Evolutionary conservation across 2,113 vertebrate genomes (phyloP), one percentile per base, ranked within the genome.

Genomic region (Propithecus coquereli): DNA sequence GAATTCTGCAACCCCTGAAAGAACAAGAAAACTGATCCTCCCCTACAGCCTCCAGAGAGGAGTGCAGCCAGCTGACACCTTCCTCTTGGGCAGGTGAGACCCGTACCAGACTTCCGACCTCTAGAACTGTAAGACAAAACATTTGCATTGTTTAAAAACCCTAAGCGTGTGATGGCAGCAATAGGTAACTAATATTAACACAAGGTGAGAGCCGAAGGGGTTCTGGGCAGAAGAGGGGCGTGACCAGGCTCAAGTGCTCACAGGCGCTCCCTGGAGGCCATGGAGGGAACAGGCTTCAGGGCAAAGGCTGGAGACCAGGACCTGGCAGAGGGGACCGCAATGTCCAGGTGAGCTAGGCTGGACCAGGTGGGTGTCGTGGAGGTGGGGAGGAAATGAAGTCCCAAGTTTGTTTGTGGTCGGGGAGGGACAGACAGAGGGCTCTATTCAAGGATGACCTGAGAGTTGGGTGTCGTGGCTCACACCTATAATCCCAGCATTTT

Each of bases 231-330:
- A 30, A 4, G 12, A 5, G 9, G 11, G 68, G 32, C 5, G 37
- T 8, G 45, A 50, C 37, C 8, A 0, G 32, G 54, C 37, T 34
- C 34, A 1, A 25, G 70, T 32, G 71, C n/a, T 94, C 88, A 27
- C 45, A 0, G 10, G 54, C 70, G 54, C 79, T 73, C 43, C 25
- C 59, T 90, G n/a, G 80, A 59, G 79, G n/a, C 85, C 7, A 3
- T 7, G 20, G 2, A 1, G 59, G 66, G 32, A 54, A 54, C 22
- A 22, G 50, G 22, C 47, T 22, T 65, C 18, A 37, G 50, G 14
- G 79, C 6, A 25, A 40, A 70, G 34, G 77, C 1, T 1, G 12
- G 17, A 45, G 23, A 12, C 0, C 0, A 18, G 30, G 23, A 14
- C 65, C 20, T 32, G 45, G 37, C 4, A n/a, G n/a, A 57, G 27